A percentile compares a stretch with the other conserved stretches of the same genome.
These are phyloP conservation scores for Symphodus melops DNA, from an alignment of 2,113 vertebrate species.

Conservation along the genomic window DNA sequence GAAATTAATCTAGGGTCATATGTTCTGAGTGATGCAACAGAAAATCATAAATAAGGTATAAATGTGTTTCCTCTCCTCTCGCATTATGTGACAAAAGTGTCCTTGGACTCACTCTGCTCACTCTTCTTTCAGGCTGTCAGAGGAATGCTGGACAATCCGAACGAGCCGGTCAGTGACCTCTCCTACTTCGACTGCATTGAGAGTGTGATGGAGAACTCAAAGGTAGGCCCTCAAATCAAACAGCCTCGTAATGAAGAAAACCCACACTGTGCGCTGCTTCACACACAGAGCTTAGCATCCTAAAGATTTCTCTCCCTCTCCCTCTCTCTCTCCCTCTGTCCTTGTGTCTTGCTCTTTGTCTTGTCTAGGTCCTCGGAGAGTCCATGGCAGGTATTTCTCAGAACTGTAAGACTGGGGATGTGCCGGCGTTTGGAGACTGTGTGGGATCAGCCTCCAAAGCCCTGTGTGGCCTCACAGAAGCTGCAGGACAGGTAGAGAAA, in stretches of 20 bases:
- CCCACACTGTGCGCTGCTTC: background rate
- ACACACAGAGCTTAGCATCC: conserved; percentile 2
- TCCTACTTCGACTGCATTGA: conserved; percentile 99
- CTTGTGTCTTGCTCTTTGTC: background rate
- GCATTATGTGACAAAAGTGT: background rate
- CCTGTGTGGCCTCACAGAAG: conserved; percentile 96
- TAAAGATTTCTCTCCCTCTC: conserved; percentile 6
- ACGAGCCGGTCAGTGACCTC: conserved; percentile 95
- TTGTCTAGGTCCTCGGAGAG: conserved; percentile 93
- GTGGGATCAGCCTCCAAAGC: conserved; percentile 97
- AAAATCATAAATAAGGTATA: background rate
- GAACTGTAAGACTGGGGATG: conserved; percentile 95
- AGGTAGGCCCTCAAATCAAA: conserved; percentile 81
- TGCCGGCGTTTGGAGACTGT: conserved; percentile 92
- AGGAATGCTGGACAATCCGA: conserved; percentile 96
- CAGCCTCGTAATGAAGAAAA: background rate
- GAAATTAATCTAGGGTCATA: no score
- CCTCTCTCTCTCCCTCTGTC: conserved; percentile 1
- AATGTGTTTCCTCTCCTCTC: background rate
- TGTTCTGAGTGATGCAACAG: background rate
- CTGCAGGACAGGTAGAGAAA: conserved; percentile 91
- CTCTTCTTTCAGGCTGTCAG: conserved; percentile 88
- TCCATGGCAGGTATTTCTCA: conserved; percentile 99
- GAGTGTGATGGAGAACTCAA: conserved; percentile 99
- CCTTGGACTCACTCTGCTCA: background rate